Evolutionary conservation across 1,140 invertebrate species (phyloP).

Genomic region (Euglossa dilemma): DNA sequence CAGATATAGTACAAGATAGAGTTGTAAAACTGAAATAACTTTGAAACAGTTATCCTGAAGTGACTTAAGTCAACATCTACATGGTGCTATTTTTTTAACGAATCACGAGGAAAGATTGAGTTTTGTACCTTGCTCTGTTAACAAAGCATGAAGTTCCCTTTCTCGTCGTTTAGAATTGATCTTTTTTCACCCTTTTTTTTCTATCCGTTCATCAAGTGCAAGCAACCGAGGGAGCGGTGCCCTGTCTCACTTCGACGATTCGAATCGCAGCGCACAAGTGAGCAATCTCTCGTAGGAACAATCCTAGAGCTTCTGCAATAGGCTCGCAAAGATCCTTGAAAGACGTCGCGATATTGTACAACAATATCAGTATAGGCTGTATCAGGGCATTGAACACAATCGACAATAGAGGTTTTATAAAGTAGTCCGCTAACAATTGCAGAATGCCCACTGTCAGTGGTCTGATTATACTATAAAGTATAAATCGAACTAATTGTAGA

Average conservation of each 20-base stretch:
- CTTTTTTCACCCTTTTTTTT: background rate
- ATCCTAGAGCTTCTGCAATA: constrained; percentile 82
- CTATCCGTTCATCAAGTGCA: constrained; percentile 55
- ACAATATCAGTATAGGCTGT: constrained; percentile 85
- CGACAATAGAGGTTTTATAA: constrained; percentile 86
- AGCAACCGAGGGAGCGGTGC: constrained; percentile 36
- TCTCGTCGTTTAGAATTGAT: background rate
- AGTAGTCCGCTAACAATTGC: constrained; percentile 86
- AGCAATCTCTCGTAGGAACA: constrained; percentile 82
- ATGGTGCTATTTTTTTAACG: constrained; percentile 27
- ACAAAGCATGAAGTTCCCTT: background rate
- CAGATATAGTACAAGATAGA: background rate
- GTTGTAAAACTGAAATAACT: background rate
- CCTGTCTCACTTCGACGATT: constrained; percentile 79
- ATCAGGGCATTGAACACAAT: constrained; percentile 86
- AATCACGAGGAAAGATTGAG: background rate
- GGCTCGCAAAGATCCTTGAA: constrained; percentile 85
- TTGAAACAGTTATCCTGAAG: background rate
- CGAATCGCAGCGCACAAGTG: constrained; percentile 80
- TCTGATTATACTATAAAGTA: constrained; percentile 84
- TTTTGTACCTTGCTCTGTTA: background rate
- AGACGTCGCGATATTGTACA: constrained; percentile 85
- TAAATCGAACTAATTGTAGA: constrained; percentile 84
- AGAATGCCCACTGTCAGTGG: constrained; percentile 84
- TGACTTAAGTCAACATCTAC: background rate